Conservation (phyloP, 2,888 invertebrate species). For the Amblyteles armatorius region DNA sequence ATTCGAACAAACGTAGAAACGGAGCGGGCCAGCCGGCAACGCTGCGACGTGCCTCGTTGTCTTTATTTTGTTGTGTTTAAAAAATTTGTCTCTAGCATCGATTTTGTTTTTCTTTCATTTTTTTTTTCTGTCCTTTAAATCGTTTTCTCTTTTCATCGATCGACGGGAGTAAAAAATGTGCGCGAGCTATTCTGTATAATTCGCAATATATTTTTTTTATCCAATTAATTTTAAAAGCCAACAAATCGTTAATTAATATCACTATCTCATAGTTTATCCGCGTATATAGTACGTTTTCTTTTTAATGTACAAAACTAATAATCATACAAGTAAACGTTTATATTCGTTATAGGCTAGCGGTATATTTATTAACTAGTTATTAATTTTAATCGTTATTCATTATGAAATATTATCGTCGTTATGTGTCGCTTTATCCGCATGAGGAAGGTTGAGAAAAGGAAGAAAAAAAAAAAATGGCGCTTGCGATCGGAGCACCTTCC, state of each 20-base stretch:
- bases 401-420: constrained; percentile 56
- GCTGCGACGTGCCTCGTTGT: constrained; percentile 57
- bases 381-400: constrained; percentile 44
- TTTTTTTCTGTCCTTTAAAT: not conserved
- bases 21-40: constrained; percentile 61
- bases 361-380: constrained; percentile 35
- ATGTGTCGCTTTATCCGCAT: constrained; percentile 40
- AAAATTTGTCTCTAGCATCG: not conserved
- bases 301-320: constrained; percentile 70
- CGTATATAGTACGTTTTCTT: constrained; percentile 59
- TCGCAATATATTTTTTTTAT: constrained; percentile 52
- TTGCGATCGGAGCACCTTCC: constrained; percentile 1
- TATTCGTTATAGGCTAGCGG: constrained; percentile 53
- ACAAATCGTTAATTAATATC: constrained; percentile 69
- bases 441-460: constrained; percentile 37
- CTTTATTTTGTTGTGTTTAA: constrained; percentile 24
- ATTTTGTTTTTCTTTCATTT: not conserved
- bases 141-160: constrained; percentile 31
- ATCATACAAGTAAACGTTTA: constrained; percentile 61
- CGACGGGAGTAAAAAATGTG: constrained; percentile 56
- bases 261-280: constrained; percentile 65
- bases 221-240: constrained; percentile 63
- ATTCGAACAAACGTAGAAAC: constrained; percentile 47
- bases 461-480: not conserved
- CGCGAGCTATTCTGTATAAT: constrained; percentile 45